Percentiles rank a stretch among this genome's conserved stretches.
Conservation (phyloP, 2,113 vertebrate species). For the Tetraodon nigroviridis region DNA sequence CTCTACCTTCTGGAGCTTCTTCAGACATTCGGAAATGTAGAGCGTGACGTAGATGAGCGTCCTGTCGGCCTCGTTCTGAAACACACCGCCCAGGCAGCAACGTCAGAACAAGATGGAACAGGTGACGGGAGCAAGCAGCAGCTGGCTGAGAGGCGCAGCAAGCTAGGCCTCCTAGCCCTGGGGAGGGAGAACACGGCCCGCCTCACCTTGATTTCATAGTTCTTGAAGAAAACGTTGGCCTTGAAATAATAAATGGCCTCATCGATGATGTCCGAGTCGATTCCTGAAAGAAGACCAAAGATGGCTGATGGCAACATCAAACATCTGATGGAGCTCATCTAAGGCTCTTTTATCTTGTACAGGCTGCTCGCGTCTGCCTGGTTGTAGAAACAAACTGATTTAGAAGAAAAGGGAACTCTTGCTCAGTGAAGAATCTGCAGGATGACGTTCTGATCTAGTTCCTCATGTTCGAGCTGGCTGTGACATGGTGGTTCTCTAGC, state of each 20-base stretch:
- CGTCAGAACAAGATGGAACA: not conserved
- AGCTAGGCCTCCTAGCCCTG: too few relatives aligned
- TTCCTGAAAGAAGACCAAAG: constrained; percentile 69
- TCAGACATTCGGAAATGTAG: constrained; percentile 98
- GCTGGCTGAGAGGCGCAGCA: too few relatives aligned
- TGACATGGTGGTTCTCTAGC: too few relatives aligned
- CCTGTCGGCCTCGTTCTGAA: constrained; percentile 95
- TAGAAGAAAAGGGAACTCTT: not conserved
- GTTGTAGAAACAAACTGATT: too few relatives aligned
- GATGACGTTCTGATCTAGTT: too few relatives aligned
- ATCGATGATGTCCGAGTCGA: constrained; percentile 93
- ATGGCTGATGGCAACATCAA: not conserved
- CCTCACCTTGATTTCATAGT: constrained; percentile 98
- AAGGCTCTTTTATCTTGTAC: too few relatives aligned
- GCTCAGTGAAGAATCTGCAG: not conserved
- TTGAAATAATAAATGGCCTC: constrained; percentile 99
- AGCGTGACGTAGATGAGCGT: constrained; percentile 96
- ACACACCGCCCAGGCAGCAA: constrained; percentile 3
- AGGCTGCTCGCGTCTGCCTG: too few relatives aligned
- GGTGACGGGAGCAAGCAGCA: not conserved
- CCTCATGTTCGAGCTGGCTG: too few relatives aligned
- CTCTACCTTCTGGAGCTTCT: constrained; percentile 94
- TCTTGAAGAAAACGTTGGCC: constrained; percentile 99
- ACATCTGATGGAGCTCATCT: too few relatives aligned
- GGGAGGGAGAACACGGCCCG: too few relatives aligned